Base-by-base conservation (phyloP, 2,113 vertebrate genomes). In the Thalassarche chlororhynchos region DNA sequence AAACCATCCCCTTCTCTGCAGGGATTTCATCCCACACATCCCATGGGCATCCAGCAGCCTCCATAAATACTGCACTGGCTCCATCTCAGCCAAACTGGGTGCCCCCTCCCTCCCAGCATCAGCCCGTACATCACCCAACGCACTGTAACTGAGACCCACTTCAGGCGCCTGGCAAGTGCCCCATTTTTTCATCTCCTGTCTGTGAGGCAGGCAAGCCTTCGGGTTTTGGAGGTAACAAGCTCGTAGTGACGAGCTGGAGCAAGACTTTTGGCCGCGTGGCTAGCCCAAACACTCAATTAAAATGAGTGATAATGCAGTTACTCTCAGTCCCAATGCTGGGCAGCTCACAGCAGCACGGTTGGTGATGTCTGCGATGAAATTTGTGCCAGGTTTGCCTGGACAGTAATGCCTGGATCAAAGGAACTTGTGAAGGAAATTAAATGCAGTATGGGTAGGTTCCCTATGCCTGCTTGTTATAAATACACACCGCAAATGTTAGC, bases 371-470 rank as follows among this genome's bases (percentile, higher is more conserved):
- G 84, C 0, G 0, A 49, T 25, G 47, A 80, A 91, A 79, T 83
- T 79, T 57, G 74, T 83, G 77, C 84, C 87, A 69, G 79, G 76
- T 95, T 85, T 87, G 66, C 80, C 81, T 69, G 82, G 74, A 57
- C 81, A 95, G 42, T 93, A 87, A 84, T 13, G 65, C 13, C 80
- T 82, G 72, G 72, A 97, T 96, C 70, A 91, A 92, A 95, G 62
- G 29, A 87, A 28, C 54, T 68, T 72, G 74, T 65, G 54, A 83
- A 91, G 72, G 66, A 94, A 94, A 93, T 91, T 74, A 96, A 93
- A 93, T 77, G 36, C 54, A 74, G 34, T 49, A 55, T 36, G 66
- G 40, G 26, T 58, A 91, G 57, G 36, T 95, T 92, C 70, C 47
- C 58, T 87, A 60, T 71, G 88, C 76, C 77, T 68, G 52, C 20